Conservation (phyloP, 2,797 vertebrate genomes). For the Tympanoctomys barrerae region DNA sequence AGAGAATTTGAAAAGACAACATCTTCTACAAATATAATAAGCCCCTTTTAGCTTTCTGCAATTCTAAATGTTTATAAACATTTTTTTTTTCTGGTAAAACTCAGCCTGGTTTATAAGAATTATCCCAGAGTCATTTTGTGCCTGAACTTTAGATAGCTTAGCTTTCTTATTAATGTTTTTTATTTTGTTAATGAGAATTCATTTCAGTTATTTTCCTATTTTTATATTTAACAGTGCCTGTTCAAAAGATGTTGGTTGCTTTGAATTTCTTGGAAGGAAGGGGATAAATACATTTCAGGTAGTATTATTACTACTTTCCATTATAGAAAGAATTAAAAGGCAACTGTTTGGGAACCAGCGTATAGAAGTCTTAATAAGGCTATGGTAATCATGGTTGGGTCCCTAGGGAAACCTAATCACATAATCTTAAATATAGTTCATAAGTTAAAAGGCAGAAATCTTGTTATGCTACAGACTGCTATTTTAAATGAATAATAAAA, state of each 20-base stretch:
- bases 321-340: constrained; percentile 61
- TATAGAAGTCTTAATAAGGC: constrained; percentile 36
- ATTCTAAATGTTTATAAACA: constrained; percentile 67
- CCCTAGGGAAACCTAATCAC: constrained; percentile 45
- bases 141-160: constrained; percentile 20
- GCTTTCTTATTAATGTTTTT: constrained; percentile 63
- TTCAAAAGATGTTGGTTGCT: constrained; percentile 47
- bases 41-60: constrained; percentile 54
- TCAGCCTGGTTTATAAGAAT: constrained; percentile 56
- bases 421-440: constrained; percentile 54
- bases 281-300: constrained; percentile 55
- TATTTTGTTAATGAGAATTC: constrained; percentile 75
- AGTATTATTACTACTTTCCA: constrained; percentile 50
- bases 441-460: constrained; percentile 69
- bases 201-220: constrained; percentile 62
- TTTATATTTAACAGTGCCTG: constrained; percentile 55
- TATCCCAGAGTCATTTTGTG: neutral
- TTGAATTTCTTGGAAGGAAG: constrained; percentile 70
- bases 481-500: constrained; percentile 58
- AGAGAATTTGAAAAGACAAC: constrained; percentile 57
- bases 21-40: constrained; percentile 17
- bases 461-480: neutral
- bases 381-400: neutral
- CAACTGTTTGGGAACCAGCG: neutral
- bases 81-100: constrained; percentile 55